A percentile compares a stretch with the other conserved stretches of the same genome.
phyloP scores from a whole-genome alignment of 1,140 invertebrate genomes.

The Apocrypta bakeri region DNA sequence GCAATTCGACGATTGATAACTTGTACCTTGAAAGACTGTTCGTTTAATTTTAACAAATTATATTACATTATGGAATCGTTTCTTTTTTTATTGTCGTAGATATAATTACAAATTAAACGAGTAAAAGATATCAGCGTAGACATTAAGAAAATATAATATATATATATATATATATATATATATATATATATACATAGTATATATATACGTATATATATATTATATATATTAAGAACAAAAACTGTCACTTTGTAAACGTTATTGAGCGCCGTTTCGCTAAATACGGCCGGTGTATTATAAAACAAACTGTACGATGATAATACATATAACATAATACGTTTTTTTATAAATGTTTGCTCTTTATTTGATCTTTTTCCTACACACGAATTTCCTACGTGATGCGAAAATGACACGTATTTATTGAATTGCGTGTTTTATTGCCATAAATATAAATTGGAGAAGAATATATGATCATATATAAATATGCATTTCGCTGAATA shows the following conservation, averaged over 20 bases:
- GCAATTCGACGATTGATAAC: background rate
- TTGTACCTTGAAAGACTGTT: conserved; percentile 48
- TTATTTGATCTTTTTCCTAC: background rate
- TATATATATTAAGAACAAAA: background rate
- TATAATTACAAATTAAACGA: background rate
- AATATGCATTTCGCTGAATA: no score
- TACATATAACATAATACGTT: conserved; percentile 40
- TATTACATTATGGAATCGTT: background rate
- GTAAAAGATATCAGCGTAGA: conserved; percentile 28
- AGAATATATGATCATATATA: no score
- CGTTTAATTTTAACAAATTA: conserved; percentile 29
- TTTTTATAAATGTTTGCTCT: conserved; percentile 19
- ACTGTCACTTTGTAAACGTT: conserved; percentile 45
- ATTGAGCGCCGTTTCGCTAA: conserved; percentile 8
- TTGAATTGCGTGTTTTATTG: no score
- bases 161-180: no score
- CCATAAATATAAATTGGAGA: no score
- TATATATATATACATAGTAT: no score
- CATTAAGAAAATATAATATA: conserved; percentile 20
- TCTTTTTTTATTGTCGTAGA: conserved; percentile 32
- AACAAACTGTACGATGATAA: conserved; percentile 28
- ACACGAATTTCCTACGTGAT: background rate
- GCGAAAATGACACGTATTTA: background rate
- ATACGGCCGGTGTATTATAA: conserved; percentile 41
- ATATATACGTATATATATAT: background rate